Evolutionary conservation across 2,797 vertebrate species (phyloP).

Genomic region (Ctenochaetus hawaiiensis): DNA sequence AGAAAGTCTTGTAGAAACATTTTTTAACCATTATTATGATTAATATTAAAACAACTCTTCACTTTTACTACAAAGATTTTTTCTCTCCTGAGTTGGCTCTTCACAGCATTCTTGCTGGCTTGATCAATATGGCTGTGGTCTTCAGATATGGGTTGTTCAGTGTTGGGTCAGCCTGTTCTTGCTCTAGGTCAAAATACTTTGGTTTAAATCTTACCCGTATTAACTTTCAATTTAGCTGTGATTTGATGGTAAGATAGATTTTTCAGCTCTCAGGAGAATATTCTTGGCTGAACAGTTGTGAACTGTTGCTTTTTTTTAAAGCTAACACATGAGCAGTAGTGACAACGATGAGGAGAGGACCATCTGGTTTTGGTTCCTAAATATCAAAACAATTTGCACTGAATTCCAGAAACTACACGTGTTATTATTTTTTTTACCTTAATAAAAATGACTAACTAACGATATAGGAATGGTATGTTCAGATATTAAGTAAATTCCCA

Average conservation of each 20-base stretch:
- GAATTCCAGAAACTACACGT: conserved; percentile 6
- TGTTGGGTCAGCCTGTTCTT: neutral
- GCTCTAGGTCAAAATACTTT: neutral
- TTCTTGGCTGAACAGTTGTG: conserved; percentile 13
- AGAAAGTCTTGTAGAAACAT: too few relatives aligned
- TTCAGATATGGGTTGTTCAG: neutral
- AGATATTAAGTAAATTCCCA: too few relatives aligned
- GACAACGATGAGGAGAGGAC: conserved; percentile 12
- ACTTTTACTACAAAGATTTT: too few relatives aligned
- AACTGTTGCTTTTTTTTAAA: neutral
- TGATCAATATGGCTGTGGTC: too few relatives aligned
- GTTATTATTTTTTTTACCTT: conserved; percentile 4
- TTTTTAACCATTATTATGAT: too few relatives aligned
- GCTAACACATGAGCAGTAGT: conserved; percentile 3
- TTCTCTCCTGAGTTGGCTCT: neutral
- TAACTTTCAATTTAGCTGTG: neutral
- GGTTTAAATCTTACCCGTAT: neutral
- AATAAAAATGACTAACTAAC: too few relatives aligned
- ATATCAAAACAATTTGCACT: conserved; percentile 22
- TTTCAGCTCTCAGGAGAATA: neutral
- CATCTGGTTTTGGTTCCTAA: conserved; percentile 40
- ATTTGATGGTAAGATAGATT: conserved; percentile 1
- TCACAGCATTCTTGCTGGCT: neutral
- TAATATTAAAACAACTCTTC: too few relatives aligned
- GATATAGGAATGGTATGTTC: too few relatives aligned